Evolutionary conservation across 2,888 invertebrate species (phyloP).

Genomic region (Pilophorus perplexus): DNA sequence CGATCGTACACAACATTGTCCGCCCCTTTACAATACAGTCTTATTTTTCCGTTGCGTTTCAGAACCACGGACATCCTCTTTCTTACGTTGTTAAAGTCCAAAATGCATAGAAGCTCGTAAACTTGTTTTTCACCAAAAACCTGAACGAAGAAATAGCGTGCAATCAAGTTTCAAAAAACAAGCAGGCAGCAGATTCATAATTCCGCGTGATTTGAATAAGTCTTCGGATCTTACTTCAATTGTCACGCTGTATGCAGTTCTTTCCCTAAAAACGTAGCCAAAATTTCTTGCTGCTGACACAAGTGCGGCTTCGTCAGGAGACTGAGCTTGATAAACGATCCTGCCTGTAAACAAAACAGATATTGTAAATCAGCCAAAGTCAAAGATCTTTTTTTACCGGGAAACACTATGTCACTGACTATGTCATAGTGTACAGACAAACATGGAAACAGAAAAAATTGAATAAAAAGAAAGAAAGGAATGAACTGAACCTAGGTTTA

Average conservation of each 20-base stretch:
- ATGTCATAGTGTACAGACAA: no score
- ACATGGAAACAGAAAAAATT: no score
- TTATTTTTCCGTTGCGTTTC: constrained; percentile 66
- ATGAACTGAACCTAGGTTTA: no score
- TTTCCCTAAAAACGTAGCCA: constrained; percentile 95
- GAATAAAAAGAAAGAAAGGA: no score
- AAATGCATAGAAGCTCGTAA: constrained; percentile 93
- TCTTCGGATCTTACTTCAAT: constrained; percentile 63
- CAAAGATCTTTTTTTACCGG: neutral
- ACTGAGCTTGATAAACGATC: constrained; percentile 90
- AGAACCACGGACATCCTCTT: constrained; percentile 98
- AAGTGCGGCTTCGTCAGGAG: constrained; percentile 95
- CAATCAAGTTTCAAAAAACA: neutral
- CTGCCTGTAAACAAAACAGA: constrained; percentile 53
- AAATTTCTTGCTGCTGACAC: constrained; percentile 98
- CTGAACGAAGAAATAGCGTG: constrained; percentile 51
- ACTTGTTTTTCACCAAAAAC: constrained; percentile 60
- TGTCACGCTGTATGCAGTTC: constrained; percentile 88
- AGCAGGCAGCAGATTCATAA: neutral
- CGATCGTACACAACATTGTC: constrained; percentile 97
- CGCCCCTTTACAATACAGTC: constrained; percentile 95
- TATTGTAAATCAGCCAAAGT: neutral
- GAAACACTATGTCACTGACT: no score
- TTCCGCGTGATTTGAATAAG: no score
- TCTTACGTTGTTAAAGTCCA: constrained; percentile 98